Evolutionary conservation across 2,888 invertebrate genomes (phyloP).

Genomic region (Lypha dubia): DNA sequence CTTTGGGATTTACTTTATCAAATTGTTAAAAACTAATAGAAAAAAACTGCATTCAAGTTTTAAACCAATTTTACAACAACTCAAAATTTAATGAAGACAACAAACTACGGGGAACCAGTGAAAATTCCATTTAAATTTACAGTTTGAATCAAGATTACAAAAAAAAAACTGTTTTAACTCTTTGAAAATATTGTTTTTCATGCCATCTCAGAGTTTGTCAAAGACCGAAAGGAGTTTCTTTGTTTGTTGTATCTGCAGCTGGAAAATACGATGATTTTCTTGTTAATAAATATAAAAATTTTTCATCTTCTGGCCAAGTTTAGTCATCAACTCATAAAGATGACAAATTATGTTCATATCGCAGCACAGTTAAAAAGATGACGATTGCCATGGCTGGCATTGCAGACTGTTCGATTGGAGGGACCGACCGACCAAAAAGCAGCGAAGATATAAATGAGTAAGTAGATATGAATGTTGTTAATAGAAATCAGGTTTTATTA

Average conservation of each 20-base stretch:
- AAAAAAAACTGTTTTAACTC: conserved; percentile 1
- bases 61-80: background rate
- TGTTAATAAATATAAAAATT: conserved; percentile 32
- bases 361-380: background rate
- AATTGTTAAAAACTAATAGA: background rate
- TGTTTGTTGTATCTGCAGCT: background rate
- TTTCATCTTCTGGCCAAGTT: conserved; percentile 49
- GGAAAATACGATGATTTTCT: conserved; percentile 18
- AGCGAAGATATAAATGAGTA: conserved; percentile 45
- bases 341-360: conserved; percentile 49
- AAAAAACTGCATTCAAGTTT: background rate
- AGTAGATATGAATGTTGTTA: conserved; percentile 30
- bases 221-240: background rate
- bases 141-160: conserved; percentile 35
- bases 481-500: conserved; percentile 51
- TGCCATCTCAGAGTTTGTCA: background rate
- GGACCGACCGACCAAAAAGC: background rate
- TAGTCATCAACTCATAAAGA: conserved; percentile 54
- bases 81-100: conserved; percentile 12
- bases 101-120: background rate
- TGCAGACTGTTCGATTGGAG: background rate
- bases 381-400: background rate
- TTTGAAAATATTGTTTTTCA: background rate
- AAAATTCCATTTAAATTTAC: conserved; percentile 27
- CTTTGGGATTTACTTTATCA: background rate